A percentile compares a stretch with the other conserved stretches of the same genome.
Conservation (phyloP, 1,140 invertebrate species). For the Acromyrmex heyeri region DNA sequence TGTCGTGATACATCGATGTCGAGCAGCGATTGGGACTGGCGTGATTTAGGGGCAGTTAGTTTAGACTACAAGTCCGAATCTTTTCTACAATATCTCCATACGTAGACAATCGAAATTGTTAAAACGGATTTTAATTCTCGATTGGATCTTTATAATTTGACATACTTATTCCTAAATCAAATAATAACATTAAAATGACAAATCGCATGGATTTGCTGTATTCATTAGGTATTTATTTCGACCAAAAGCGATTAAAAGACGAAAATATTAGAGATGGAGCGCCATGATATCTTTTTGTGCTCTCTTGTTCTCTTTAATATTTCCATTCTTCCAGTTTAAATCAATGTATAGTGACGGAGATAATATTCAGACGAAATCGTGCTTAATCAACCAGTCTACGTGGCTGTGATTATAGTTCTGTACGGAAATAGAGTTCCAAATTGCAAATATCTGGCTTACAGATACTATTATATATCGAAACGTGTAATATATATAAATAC, state of each 20-base stretch:
- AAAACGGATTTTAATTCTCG: background rate
- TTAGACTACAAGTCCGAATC: background rate
- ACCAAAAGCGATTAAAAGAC: background rate
- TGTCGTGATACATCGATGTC: background rate
- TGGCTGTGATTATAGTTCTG: background rate
- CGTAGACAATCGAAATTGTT: background rate
- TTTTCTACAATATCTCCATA: background rate
- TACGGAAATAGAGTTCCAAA: constrained; percentile 19
- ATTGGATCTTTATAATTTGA: background rate
- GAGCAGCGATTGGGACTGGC: background rate
- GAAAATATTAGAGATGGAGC: background rate
- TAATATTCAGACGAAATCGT: constrained; percentile 20
- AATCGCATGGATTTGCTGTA: background rate
- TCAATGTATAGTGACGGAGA: background rate
- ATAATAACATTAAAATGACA: background rate
- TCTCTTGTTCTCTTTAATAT: constrained; percentile 1
- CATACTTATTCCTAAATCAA: background rate
- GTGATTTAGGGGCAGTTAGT: background rate
- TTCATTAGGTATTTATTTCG: background rate
- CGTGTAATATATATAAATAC: constrained; percentile 28
- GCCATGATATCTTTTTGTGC: background rate
- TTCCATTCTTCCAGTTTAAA: constrained; percentile 24
- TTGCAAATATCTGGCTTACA: constrained; percentile 4
- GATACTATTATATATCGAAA: background rate
- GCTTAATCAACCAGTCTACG: background rate